Conservation (phyloP, 2,888 invertebrate species). For the Cistogaster globosa region DNA sequence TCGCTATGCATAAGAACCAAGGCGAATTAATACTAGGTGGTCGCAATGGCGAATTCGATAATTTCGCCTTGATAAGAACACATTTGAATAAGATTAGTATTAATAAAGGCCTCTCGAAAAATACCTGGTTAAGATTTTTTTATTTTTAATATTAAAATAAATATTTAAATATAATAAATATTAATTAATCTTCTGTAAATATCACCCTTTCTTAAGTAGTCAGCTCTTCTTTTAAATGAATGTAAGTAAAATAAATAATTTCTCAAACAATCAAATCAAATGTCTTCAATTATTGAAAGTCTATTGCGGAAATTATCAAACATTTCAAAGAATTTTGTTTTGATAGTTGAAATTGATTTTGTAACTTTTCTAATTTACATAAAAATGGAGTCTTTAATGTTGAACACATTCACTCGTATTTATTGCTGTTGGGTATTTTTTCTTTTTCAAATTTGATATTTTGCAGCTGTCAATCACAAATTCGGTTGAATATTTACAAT, state of each 20-base stretch:
- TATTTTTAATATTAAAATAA: no score
- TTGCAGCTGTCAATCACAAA: slow-evolving; percentile 81
- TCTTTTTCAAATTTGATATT: slow-evolving; percentile 75
- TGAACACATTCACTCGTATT: not conserved
- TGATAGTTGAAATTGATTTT: not conserved
- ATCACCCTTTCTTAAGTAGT: not conserved
- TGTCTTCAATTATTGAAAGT: not conserved
- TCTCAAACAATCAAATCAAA: not conserved
- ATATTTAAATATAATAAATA: no score
- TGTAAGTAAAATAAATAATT: not conserved
- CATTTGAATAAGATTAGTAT: no score
- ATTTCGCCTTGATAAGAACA: no score
- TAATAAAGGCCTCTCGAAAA: no score
- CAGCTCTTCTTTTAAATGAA: not conserved
- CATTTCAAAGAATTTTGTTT: not conserved
- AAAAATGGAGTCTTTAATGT: not conserved
- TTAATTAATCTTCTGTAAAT: no score
- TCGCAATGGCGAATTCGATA: no score
- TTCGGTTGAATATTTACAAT: slow-evolving; percentile 19
- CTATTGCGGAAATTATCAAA: not conserved
- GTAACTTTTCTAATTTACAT: slow-evolving; percentile 20
- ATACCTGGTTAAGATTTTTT: no score
- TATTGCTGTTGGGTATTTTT: not conserved
- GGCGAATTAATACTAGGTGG: no score
- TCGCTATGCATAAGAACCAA: no score